A percentile compares a stretch with the other conserved stretches of the same genome.
Conservation (phyloP, 2,888 invertebrate genomes). For the Epinotia ramella region DNA sequence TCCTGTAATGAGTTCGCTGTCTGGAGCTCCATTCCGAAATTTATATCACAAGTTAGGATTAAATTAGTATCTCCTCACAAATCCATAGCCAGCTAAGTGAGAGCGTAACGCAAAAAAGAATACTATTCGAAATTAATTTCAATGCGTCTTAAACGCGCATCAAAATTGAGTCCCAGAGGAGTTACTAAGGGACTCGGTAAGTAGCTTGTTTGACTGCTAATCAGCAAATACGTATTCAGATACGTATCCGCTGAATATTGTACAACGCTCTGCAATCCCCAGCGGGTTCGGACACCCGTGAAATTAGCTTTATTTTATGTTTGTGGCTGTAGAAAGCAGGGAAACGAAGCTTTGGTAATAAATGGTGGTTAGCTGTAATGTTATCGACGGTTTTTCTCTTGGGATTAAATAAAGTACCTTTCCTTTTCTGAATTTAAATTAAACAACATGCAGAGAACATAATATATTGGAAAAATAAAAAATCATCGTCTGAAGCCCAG, state of each 20-base stretch:
- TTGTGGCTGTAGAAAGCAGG: background rate
- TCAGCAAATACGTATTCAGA: conserved; percentile 15
- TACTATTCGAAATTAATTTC: background rate
- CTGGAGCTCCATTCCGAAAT: background rate
- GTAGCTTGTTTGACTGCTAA: background rate
- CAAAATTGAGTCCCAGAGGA: background rate
- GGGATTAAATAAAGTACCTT: background rate
- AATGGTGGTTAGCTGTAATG: background rate
- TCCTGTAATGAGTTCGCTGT: background rate
- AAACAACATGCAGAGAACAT: too few species aligned
- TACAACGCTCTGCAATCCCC: background rate
- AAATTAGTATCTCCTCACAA: background rate
- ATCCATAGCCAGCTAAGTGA: background rate
- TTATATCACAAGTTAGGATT: background rate
- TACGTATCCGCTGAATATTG: conserved; percentile 1
- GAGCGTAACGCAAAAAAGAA: background rate
- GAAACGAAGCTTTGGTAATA: conserved; percentile 7
- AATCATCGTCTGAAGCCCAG: too few species aligned
- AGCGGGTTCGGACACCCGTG: conserved; percentile 4
- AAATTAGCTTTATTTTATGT: conserved; percentile 12
- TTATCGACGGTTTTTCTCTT: background rate
- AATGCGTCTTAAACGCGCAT: background rate
- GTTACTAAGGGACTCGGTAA: background rate
- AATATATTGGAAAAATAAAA: too few species aligned
- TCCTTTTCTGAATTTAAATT: background rate